phyloP scores from a whole-genome alignment of 1,140 invertebrate species.

The Venturia canescens region DNA sequence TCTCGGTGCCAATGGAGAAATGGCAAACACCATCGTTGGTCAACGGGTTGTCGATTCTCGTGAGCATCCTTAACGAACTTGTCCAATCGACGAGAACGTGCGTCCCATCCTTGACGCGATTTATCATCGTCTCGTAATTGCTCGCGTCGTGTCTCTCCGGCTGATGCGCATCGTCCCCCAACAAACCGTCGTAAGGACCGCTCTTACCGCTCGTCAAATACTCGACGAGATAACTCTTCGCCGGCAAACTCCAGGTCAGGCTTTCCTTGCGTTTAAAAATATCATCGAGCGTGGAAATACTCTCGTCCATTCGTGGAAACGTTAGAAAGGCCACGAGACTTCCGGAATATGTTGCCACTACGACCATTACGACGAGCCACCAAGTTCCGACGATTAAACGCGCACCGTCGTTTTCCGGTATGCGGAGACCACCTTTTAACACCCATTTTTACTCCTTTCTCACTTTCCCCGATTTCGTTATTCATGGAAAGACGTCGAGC shows the following conservation, averaged over 20 bases:
- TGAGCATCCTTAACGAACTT: slow-evolving; percentile 84
- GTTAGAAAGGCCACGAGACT: slow-evolving; percentile 96
- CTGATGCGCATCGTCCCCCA: slow-evolving; percentile 67
- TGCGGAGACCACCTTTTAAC: slow-evolving; percentile 87
- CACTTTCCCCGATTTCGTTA: too few species aligned
- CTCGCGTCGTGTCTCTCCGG: slow-evolving; percentile 70
- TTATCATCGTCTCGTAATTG: slow-evolving; percentile 75
- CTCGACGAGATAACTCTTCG: slow-evolving; percentile 85
- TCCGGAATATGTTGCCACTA: slow-evolving; percentile 95
- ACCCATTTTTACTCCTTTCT: too few species aligned
- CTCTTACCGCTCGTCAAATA: slow-evolving; percentile 80
- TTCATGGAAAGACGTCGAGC: too few species aligned
- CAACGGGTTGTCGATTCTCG: slow-evolving; percentile 80
- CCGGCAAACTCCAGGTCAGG: slow-evolving; percentile 86
- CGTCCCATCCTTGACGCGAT: slow-evolving; percentile 79
- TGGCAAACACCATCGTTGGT: slow-evolving; percentile 80
- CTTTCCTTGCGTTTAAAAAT: slow-evolving; percentile 80
- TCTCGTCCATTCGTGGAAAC: slow-evolving; percentile 90
- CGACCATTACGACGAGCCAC: slow-evolving; percentile 94
- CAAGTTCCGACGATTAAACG: slow-evolving; percentile 92
- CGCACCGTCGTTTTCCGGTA: slow-evolving; percentile 91
- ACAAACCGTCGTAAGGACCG: slow-evolving; percentile 76
- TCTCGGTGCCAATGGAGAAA: slow-evolving; percentile 83
- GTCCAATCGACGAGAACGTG: slow-evolving; percentile 91
- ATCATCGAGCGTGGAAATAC: slow-evolving; percentile 86